phyloP scores from a whole-genome alignment of 1,140 invertebrate species.

The Mamestra configurata region DNA sequence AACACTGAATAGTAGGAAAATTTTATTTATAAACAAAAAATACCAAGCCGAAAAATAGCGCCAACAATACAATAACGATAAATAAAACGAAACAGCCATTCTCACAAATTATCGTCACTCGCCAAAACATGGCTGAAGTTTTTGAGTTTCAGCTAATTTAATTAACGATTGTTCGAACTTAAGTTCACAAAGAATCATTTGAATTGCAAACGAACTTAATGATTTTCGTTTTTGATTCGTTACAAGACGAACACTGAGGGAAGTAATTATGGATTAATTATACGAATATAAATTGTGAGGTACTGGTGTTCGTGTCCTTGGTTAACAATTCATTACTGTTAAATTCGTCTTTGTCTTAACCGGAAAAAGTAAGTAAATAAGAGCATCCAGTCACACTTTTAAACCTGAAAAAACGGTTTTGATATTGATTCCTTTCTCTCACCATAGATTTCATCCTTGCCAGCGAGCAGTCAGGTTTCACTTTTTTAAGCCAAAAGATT shows the following conservation, averaged over 20 bases:
- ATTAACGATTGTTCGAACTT: conserved; percentile 46
- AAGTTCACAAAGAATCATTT: conserved; percentile 44
- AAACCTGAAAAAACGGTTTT: too few relatives aligned
- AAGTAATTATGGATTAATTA: conserved; percentile 37
- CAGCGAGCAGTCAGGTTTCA: too few relatives aligned
- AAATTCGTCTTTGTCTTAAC: not conserved
- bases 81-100: conserved; percentile 17
- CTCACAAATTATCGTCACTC: conserved; percentile 21
- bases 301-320: not conserved
- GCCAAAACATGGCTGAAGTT: conserved; percentile 9
- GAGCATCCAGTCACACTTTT: too few relatives aligned
- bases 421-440: too few relatives aligned
- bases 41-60: not conserved
- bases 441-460: too few relatives aligned
- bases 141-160: conserved; percentile 44
- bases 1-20: not conserved
- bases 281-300: not conserved
- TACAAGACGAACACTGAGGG: conserved; percentile 6
- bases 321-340: not conserved
- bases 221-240: conserved; percentile 44
- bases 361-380: not conserved
- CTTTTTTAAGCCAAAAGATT: too few relatives aligned
- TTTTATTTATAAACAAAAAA: not conserved
- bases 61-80: conserved; percentile 3
- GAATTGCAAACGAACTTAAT: conserved; percentile 52